Evolutionary conservation across 1,140 invertebrate genomes (phyloP), one percentile per base, ranked within the genome.

Genomic region (Patella vulgata): DNA sequence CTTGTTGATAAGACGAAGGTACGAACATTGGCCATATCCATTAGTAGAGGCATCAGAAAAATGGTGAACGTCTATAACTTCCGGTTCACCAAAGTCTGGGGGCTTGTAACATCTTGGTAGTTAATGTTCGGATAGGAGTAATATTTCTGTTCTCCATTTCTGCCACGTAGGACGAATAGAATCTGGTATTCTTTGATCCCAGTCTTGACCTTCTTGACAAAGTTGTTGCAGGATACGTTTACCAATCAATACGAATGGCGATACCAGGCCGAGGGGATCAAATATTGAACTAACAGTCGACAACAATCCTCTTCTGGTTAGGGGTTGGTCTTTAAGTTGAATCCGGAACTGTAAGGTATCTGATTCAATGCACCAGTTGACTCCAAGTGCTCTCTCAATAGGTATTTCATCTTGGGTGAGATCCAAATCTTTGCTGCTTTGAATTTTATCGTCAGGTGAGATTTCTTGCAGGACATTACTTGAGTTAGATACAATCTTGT

Each of bases 261-360:
- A 61, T 5, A 73, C n/a, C 17, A 75, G 57, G 42, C 66, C 66
- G 1, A 74, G 31, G 0, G 73, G 75, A 21, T 78, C 69, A 61
- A 51, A 71, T 11, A 71, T 23, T 1, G 61, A 61, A 30, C 31
- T 42, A 14, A 58, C 61, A 23, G 44, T 65, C 25, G 65, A 53
- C 23, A 71, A 28, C 1, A 65, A 33, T 23, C 69, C 61, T 25
- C 60, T 36, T 12, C 55, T 5, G 0, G 68, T 73, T n/a, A 54
- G 50, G 31, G 51, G 17, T n/a, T 23, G 39, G 23, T 64, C 44
- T 31, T 46, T 19, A 21, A 43, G 14, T 14, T 12, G 23, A 17
- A 63, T 17, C 33, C 54, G n/a, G 47, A 73, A 73, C 2, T 28
- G 31, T 31, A 73, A 63, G 9, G 33, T 56, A 44, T 69, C 71